Base-by-base conservation (phyloP, 2,797 vertebrate genomes). In the Sebastes diploproa region DNA sequence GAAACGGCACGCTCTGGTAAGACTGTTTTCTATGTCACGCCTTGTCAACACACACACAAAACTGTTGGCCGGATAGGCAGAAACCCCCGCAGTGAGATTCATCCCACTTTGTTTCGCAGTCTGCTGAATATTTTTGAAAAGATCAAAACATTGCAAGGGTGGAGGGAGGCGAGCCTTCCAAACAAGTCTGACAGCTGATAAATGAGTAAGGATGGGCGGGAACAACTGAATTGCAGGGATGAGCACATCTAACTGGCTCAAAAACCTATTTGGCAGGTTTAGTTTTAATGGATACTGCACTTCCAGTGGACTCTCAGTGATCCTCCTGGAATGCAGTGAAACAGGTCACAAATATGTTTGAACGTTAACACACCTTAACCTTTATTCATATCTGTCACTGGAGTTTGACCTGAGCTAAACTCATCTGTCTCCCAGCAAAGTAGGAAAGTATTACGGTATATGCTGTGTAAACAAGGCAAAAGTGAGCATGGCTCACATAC, bases 111-210 rank as follows among this genome's bases (percentile, higher is more conserved):
- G 64, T 63, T 23, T 14, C 20, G 23, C 52, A 32, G 34, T 64
- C 46, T 36, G 22, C 69, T 72, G 65, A 22, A 54, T 54, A n/a
- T 54, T 54, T 54, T 22, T 30, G 29, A 54, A 38, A 58, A 62
- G 27, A 80, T 64, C 20, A 78, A 71, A 81, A 59, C 20, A 22
- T 2, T 46, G 27, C 7, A 18, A 58, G 71, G 22, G n/a, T 10
- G 38, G 34, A 55, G 38, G 64, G 23, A 77, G 52, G 23, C 2
- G 1, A 74, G 46, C 18, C 65, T 64, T 63, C 76, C 74, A 81
- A 88, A 86, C 74, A 81, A 18, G 77, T 87, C 50, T 86, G 86
- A 83, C 84, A 75, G 84, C 56, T 78, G 66, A 78, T 77, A 55
- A 80, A 84, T 84, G 75, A 86, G 72, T 81, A 76, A 86, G 7